A percentile compares a stretch with the other conserved stretches of the same genome.
phyloP scores from a whole-genome alignment of 2,113 vertebrate genomes.

The Leucosticte australis region DNA sequence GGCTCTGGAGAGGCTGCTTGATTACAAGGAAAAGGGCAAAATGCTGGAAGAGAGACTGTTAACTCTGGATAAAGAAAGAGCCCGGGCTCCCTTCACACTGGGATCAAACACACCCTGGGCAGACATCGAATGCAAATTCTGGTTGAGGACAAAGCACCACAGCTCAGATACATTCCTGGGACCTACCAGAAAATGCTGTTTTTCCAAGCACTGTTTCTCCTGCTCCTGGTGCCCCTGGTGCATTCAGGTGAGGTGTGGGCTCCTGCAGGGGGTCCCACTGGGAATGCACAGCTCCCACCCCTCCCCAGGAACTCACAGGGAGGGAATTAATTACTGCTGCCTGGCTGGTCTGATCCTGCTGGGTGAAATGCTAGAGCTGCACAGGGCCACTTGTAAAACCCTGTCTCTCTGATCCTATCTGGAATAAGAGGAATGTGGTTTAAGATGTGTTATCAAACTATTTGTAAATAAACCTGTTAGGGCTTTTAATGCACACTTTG shows the following conservation, averaged over 20 bases:
- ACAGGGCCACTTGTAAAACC: neutral
- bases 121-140: neutral
- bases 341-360: neutral
- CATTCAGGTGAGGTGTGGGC: neutral
- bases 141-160: neutral
- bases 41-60: neutral
- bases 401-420: neutral
- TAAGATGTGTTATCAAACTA: neutral
- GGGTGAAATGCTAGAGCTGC: neutral
- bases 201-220: neutral
- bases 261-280: neutral
- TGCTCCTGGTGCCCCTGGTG: rapidly evolving
- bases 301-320: neutral
- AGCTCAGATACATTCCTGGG: neutral
- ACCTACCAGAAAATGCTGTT: rapidly evolving
- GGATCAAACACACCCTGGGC: neutral
- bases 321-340: neutral
- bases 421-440: neutral
- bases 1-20: neutral
- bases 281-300: neutral
- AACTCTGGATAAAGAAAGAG: neutral
- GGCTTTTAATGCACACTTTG: neutral
- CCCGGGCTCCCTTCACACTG: neutral
- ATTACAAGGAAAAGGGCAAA: neutral
- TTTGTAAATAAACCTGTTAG: neutral